Evolutionary conservation across 2,797 vertebrate genomes (phyloP), one percentile per base, ranked within the genome.

Genomic region (Xenops minutus): DNA sequence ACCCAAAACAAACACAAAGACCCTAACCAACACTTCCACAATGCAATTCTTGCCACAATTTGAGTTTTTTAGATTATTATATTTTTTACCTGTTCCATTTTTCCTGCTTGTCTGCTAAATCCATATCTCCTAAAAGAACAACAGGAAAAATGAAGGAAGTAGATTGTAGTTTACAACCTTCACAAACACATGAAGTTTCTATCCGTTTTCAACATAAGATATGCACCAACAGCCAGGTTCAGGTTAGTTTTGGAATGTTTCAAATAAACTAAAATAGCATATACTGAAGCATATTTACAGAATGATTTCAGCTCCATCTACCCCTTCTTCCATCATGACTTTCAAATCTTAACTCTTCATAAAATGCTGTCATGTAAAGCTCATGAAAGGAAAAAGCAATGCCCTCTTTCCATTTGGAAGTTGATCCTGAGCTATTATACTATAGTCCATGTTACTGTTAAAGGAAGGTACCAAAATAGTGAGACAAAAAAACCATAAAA

Each of bases 31-130:
- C 19, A 39, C 7, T 64, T 56, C 12, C 68, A 67, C 12, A 81
- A 62, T 8, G 17, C 23, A 59, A 29, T 34, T 76, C 29, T 66
- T 79, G 19, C 32, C 43, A 78, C 14, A 62, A 37, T 21, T n/a
- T 34, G 6, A 77, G 3, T 21, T 63, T 44, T 85, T 80, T 52
- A 52, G 85, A 71, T 56, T 4, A 59, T 2, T 37, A 1, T 34
- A 23, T 52, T 81, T 88, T 97, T 97, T 97, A 99, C 99, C 98
- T 98, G 97, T 76, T 98, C 98, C 55, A 98, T 95, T 98, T 98
- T 98, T 77, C 97, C 97, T 71, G 91, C 36, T 97, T 98, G 98
- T 93, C 98, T 99, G 97, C 98, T 99, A 97, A 99, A 98, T 92
- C 99, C 99, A 0, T 99, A 99, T 73, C 98, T 98, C 97, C 99